Base-by-base conservation (phyloP, 2,888 invertebrate species). In the Tinea semifulvella region DNA sequence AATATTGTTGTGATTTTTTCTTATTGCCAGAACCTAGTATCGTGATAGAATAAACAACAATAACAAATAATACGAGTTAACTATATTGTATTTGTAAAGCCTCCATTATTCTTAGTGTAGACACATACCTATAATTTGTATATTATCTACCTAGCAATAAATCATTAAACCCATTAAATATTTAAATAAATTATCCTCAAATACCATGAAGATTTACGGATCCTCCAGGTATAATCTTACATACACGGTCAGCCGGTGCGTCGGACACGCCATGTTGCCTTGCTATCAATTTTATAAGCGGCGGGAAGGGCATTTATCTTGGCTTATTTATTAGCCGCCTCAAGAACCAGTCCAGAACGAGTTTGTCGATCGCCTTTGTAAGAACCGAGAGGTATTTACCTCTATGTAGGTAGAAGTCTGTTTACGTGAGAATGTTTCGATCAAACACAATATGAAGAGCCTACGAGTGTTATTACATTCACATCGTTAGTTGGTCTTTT, bases 261-360 rank as follows among this genome's bases (percentile, higher is more conserved):
- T 74, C 74, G 72, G 52, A 53, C 59, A 59, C 61, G 56, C 57
- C 49, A 28, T 19, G 66, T 65, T 68, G 70, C 73, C 58, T 69
- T 66, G 62, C 79, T 79, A 76, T 80, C 76, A 77, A 77, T 72
- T 72, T 75, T 70, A 76, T 75, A 75, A 72, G 56, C 69, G 68
- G 67, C 69, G 72, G 74, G 76, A 71, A 68, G 65, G 62, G 69
- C 65, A 79, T 80, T 79, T 80, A 79, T 79, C 79, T 79, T 77
- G 53, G 63, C 68, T 77, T 79, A 79, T 80, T 80, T 80, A 80
- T 79, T 76, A 62, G 58, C 66, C 68, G 69, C 72, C 71, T 75
- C 61, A 50, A 61, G 71, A 80, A 79, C 79, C 79, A 61, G 79
- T 79, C 57, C 61, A 58, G 62, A 43, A 43, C 43, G 35, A 63